Conservation (phyloP, 2,888 invertebrate species). For the Pterobdella sp. region DNA sequence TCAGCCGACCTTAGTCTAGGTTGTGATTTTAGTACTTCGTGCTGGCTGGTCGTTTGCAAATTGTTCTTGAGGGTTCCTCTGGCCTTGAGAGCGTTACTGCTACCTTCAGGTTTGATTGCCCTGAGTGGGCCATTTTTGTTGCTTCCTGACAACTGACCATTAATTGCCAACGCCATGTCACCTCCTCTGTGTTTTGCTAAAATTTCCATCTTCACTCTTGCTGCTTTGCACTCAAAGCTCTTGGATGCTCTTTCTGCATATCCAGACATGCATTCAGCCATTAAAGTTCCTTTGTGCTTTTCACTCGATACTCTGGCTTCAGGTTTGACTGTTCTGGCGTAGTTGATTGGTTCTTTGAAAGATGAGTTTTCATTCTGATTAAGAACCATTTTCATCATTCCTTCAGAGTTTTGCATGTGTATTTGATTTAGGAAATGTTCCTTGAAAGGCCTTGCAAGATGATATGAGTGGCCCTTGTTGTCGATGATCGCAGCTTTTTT, state of each 20-base stretch:
- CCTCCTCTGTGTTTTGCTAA: conserved; percentile 30
- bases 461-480: background rate
- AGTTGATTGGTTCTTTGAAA: conserved; percentile 26
- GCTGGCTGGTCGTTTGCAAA: background rate
- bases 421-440: conserved; percentile 28
- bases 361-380: conserved; percentile 36
- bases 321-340: conserved; percentile 33
- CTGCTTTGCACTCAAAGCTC: conserved; percentile 32
- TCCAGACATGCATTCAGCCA: conserved; percentile 36
- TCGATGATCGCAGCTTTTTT: too few relatives aligned
- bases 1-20: conserved; percentile 26
- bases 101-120: conserved; percentile 36
- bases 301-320: conserved; percentile 35
- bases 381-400: conserved; percentile 36
- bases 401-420: conserved; percentile 34
- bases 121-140: conserved; percentile 22
- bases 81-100: conserved; percentile 33
- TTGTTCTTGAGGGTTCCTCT: conserved; percentile 28
- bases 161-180: conserved; percentile 23
- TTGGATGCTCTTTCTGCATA: conserved; percentile 34
- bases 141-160: conserved; percentile 20
- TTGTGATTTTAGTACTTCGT: background rate
- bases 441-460: background rate
- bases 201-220: conserved; percentile 30
- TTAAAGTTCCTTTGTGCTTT: conserved; percentile 36